A percentile compares a stretch with the other conserved stretches of the same genome.
Conservation (phyloP, 2,797 vertebrate genomes). For the Mallotus villosus region DNA sequence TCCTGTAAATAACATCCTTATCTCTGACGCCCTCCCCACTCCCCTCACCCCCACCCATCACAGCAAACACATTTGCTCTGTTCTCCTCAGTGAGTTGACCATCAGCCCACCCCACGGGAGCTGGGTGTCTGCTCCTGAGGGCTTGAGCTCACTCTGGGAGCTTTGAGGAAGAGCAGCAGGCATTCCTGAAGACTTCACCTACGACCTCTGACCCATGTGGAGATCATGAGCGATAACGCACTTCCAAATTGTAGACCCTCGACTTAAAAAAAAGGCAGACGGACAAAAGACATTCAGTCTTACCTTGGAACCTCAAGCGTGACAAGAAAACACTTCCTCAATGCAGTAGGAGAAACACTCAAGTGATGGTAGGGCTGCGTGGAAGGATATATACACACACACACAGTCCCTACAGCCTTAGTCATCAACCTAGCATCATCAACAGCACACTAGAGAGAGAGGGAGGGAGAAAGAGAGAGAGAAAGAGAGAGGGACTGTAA, state of each 20-base stretch:
- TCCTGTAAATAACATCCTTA: constrained; percentile 45
- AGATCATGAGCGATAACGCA: constrained; percentile 43
- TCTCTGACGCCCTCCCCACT: constrained; percentile 29
- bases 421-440: not conserved
- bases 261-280: not conserved
- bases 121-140: constrained; percentile 4
- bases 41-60: not conserved
- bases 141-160: not conserved
- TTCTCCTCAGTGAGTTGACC: constrained; percentile 20
- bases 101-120: constrained; percentile 13
- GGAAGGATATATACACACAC: constrained; percentile 19
- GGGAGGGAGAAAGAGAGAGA: not conserved
- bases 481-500: not conserved
- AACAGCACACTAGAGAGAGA: not conserved
- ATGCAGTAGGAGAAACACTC: constrained; percentile 55
- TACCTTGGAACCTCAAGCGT: constrained; percentile 38
- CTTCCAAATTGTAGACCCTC: constrained; percentile 6
- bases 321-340: constrained; percentile 42
- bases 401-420: not conserved
- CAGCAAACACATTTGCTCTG: constrained; percentile 19
- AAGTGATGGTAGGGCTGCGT: constrained; percentile 40
- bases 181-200: constrained; percentile 33
- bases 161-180: not conserved
- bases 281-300: constrained; percentile 26
- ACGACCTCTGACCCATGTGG: constrained; percentile 39